Evolutionary conservation across 2,797 vertebrate genomes (phyloP).

Genomic region (Poeciliopsis infans): DNA sequence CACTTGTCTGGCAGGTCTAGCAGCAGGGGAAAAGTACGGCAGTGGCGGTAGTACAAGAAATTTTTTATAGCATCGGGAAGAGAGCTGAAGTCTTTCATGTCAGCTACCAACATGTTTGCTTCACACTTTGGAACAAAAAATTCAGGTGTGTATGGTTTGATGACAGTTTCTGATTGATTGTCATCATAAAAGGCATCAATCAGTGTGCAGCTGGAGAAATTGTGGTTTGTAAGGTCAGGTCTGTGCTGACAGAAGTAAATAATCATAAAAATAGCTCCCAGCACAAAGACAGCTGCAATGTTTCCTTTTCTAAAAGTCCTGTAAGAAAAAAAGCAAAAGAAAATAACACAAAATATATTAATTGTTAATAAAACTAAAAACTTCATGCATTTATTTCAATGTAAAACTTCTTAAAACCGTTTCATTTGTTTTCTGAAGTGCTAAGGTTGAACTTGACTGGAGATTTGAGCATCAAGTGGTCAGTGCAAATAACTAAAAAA

Average conservation of each 20-base stretch:
- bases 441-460: neutral
- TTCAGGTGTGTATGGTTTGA: rapidly evolving
- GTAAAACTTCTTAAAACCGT: neutral
- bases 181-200: too few species aligned
- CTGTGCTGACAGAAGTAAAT: neutral
- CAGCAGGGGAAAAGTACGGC: slow-evolving; percentile 75
- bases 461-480: neutral
- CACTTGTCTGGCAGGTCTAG: slow-evolving; percentile 79
- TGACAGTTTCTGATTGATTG: neutral
- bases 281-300: neutral
- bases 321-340: neutral
- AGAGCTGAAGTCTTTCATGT: slow-evolving; percentile 57
- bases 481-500: neutral
- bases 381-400: neutral
- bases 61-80: slow-evolving; percentile 73
- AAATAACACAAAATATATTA: neutral
- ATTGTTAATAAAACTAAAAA: neutral
- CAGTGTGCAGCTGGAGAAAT: rapidly evolving
- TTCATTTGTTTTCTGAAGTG: neutral
- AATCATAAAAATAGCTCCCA: neutral
- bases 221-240: neutral
- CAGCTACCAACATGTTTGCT: slow-evolving; percentile 55
- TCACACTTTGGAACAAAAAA: slow-evolving; percentile 48
- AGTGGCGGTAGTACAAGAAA: slow-evolving; percentile 83
- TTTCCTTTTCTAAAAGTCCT: neutral